Base-by-base conservation (phyloP, 2,888 invertebrate species). In the Rhabditoides inermis region DNA sequence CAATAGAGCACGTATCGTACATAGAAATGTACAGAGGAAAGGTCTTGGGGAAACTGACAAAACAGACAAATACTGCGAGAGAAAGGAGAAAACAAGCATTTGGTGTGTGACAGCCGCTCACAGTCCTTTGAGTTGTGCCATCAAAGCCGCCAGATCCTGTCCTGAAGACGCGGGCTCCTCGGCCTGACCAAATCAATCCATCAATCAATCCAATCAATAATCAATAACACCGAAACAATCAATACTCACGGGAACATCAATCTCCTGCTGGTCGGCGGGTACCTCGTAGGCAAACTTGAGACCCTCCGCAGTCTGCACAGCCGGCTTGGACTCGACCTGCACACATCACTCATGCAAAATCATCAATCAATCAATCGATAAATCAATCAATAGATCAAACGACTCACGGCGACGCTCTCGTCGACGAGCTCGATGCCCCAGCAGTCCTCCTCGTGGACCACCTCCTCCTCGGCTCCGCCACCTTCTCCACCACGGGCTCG, bases 51-150 rank as follows among this genome's bases (percentile, higher is more conserved):
- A n/a, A n/a, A n/a, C n/a, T n/a, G n/a, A n/a, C n/a, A n/a, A n/a
- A n/a, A n/a, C n/a, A n/a, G n/a, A n/a, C n/a, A n/a, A n/a, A n/a
- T n/a, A n/a, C n/a, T n/a, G n/a, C n/a, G n/a, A n/a, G n/a, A n/a
- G n/a, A n/a, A n/a, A n/a, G n/a, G n/a, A n/a, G n/a, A n/a, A n/a
- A n/a, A n/a, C n/a, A n/a, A n/a, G n/a, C n/a, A n/a, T n/a, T n/a
- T n/a, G n/a, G n/a, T n/a, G n/a, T n/a, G n/a, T n/a, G n/a, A n/a
- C n/a, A n/a, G n/a, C n/a, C n/a, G n/a, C n/a, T n/a, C n/a, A n/a
- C n/a, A 58, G 23, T 12, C 49, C 28, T 37, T 90, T 89, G 87
- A 92, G 87, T 79, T 88, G 85, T 57, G 85, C 86, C 88, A 90
- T 90, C 58, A 94, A 82, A 49, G 91, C 90, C 53, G 91, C 91